A percentile compares a stretch with the other conserved stretches of the same genome.
Evolutionary conservation across 2,113 vertebrate species (phyloP).

Genomic region (Ictidomys tridecemlineatus): DNA sequence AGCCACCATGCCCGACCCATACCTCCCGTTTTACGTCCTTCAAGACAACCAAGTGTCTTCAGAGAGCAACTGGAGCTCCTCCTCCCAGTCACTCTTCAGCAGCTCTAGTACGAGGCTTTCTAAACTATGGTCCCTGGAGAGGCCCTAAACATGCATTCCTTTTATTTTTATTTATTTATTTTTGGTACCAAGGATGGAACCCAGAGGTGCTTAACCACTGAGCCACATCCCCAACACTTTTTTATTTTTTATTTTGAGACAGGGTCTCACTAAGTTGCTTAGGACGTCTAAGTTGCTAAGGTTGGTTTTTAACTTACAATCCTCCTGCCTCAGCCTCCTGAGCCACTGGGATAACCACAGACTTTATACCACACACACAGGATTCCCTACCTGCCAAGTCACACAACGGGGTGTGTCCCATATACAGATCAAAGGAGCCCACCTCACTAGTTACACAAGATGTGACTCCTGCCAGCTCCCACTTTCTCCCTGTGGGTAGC

Average conservation of each 20-base stretch:
- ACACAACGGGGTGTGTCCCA: accelerated
- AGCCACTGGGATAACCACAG: too few species aligned
- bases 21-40: neutral
- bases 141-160: neutral
- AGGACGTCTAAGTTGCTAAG: too few species aligned
- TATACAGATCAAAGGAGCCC: neutral
- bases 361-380: too few species aligned
- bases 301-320: too few species aligned
- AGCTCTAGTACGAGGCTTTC: neutral
- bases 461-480: neutral
- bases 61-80: neutral
- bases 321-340: too few species aligned
- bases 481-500: neutral
- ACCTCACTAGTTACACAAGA: neutral
- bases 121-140: neutral
- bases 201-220: too few species aligned
- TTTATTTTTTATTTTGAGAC: too few species aligned
- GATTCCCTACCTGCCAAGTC: neutral
- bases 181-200: too few species aligned
- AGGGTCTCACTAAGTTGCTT: too few species aligned
- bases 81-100: neutral
- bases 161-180: too few species aligned
- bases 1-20: too few species aligned
- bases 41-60: neutral
- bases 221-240: too few species aligned